phyloP scores from a whole-genome alignment of 2,797 vertebrate species.

The Avahi laniger region DNA sequence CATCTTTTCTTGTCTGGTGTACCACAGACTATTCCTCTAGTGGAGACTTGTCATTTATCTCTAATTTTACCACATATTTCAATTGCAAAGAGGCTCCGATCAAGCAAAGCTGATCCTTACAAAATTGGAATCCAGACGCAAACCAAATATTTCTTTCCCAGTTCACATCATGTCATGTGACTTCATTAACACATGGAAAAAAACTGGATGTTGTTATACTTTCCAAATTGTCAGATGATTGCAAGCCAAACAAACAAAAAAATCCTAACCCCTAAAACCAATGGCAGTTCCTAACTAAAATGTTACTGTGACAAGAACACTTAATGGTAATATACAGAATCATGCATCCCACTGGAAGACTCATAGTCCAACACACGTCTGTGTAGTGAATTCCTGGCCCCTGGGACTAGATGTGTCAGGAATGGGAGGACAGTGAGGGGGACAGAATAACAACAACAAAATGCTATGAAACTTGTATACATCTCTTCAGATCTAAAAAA shows the following conservation, averaged over 20 bases:
- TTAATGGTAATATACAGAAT: neutral
- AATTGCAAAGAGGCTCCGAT: neutral
- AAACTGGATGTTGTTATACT: neutral
- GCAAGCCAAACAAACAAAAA: slow-evolving; percentile 32
- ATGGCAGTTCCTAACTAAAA: slow-evolving; percentile 8
- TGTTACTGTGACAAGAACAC: neutral
- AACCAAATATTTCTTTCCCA: slow-evolving; percentile 2
- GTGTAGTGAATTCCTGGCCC: neutral
- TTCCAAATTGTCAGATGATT: slow-evolving; percentile 47
- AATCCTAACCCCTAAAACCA: slow-evolving; percentile 6
- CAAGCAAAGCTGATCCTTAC: slow-evolving; percentile 21
- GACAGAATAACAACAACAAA: neutral
- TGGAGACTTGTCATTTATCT: neutral
- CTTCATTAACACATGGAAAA: neutral
- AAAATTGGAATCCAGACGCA: slow-evolving; percentile 13
- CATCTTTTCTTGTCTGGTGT: neutral
- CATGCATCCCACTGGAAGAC: neutral
- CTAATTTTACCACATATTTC: neutral
- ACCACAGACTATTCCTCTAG: neutral
- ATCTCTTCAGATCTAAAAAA: neutral
- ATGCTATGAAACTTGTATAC: neutral
- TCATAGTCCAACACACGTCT: neutral
- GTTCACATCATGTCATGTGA: slow-evolving; percentile 53
- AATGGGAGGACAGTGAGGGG: neutral
- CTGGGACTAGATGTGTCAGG: neutral